Evolutionary conservation across 2,888 invertebrate genomes (phyloP), one percentile per base, ranked within the genome.

Genomic region (Cataglyphis rosenhaueri): DNA sequence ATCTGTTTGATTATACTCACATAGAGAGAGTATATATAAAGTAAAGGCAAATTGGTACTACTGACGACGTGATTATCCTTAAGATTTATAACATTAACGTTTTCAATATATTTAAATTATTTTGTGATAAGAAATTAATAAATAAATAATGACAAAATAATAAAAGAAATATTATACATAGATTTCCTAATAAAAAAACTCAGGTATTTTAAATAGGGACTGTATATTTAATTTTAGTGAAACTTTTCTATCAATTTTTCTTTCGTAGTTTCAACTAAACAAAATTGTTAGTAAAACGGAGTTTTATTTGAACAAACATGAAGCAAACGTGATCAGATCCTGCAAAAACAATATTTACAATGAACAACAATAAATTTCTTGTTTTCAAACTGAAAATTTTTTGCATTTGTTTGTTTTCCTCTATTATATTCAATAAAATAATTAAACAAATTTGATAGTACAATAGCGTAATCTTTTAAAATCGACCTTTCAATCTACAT

Each of bases 261-360:
- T 10, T n/a, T 57, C n/a, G 9, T 55, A 21, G 38, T 68, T 48
- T 76, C 38, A 55, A 55, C 25, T 41, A 18, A 57, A 35, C 10
- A 66, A 21, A 55, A 76, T 29, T 68, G 66, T 76, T 41, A 75
- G 55, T 41, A 68, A 55, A 57, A 68, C 3, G 55, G 6, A 68
- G 29, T 68, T 76, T 25, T 57, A 41, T 76, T 66, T 66, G n/a
- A 15, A 0, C 68, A 5, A 68, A 35, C 35, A 21, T 29, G n/a
- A 21, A 29, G 44, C 48, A 35, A 62, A 48, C 35, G 9, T 61
- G 44, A 35, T 9, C 15, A 21, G 52, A 6, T 38, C 21, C 41
- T 59, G 68, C 57, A 78, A 78, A 78, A 78, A 78, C 52, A 57
- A 6, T n/a, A 76, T 76, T 68, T 68, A 57, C 55, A 65, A 64